Percentiles rank a stretch among this genome's conserved stretches.
These are phyloP conservation scores for Penaeus vannamei DNA, from an alignment of 1,140 invertebrate species.

Conservation along the genomic window DNA sequence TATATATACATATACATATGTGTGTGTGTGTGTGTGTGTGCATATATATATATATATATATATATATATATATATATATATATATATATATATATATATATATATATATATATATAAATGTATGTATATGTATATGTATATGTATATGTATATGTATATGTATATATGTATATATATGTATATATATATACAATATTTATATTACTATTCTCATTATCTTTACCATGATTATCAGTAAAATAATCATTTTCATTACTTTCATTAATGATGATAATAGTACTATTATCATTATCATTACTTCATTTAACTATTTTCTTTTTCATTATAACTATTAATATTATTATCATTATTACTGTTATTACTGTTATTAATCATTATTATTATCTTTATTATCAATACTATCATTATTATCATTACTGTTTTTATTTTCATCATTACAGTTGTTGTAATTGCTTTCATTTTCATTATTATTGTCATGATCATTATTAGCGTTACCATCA, in stretches of 20 bases:
- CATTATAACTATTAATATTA: too few species aligned
- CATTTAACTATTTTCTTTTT: too few species aligned
- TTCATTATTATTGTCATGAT: too few species aligned
- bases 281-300: not conserved
- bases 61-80: conserved; percentile 22
- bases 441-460: too few species aligned
- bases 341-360: too few species aligned
- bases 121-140: not conserved
- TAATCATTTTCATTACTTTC: conserved; percentile 10
- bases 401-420: too few species aligned
- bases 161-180: too few species aligned
- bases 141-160: not conserved
- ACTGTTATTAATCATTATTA: too few species aligned
- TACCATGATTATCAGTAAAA: not conserved
- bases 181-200: not conserved
- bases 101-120: not conserved
- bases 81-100: conserved; percentile 24
- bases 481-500: too few species aligned
- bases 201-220: not conserved
- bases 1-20: conserved; percentile 1
- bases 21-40: not conserved
- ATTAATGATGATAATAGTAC: not conserved
- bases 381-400: too few species aligned
- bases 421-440: too few species aligned
- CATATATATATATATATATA: conserved; percentile 1